These are phyloP conservation scores for Rambutsinella grinnellia DNA, from an alignment of 2,888 invertebrate genomes.

Conservation along the genomic window DNA sequence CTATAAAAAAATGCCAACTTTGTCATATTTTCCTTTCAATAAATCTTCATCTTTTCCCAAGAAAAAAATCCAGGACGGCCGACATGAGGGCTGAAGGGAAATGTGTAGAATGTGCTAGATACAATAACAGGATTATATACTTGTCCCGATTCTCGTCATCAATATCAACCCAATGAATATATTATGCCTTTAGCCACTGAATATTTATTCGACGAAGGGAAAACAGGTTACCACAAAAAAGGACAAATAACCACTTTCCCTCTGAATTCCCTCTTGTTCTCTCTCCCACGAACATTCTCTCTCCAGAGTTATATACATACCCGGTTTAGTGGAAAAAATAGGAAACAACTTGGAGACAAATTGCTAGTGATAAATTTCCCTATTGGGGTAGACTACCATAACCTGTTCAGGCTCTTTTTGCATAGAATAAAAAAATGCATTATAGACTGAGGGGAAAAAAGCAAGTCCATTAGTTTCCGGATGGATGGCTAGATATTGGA, in stretches of 20 bases:
- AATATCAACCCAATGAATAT: no score
- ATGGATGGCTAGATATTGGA: slow-evolving; percentile 8
- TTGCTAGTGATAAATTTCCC: slow-evolving; percentile 26
- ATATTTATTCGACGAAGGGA: no score
- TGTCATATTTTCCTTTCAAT: slow-evolving; percentile 9
- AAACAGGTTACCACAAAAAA: no score
- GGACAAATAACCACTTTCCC: background rate
- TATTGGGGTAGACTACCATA: no score
- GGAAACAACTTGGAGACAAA: slow-evolving; percentile 23
- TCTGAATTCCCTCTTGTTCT: background rate
- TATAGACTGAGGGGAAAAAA: background rate
- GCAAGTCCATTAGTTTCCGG: slow-evolving; percentile 24
- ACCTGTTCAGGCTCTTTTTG: no score
- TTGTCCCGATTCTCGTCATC: no score
- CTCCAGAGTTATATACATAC: slow-evolving; percentile 12
- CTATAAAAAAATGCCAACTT: slow-evolving; percentile 20
- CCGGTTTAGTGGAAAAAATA: slow-evolving; percentile 14
- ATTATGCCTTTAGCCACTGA: no score
- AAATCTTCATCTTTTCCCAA: slow-evolving; percentile 23
- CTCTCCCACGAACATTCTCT: slow-evolving; percentile 11
- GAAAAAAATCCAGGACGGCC: no score
- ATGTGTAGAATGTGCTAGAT: no score
- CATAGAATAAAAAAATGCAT: no score
- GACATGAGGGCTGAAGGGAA: no score
- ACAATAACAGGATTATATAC: no score